Conservation (phyloP, 2,888 invertebrate genomes). For the Drosophila vallismaia region DNA sequence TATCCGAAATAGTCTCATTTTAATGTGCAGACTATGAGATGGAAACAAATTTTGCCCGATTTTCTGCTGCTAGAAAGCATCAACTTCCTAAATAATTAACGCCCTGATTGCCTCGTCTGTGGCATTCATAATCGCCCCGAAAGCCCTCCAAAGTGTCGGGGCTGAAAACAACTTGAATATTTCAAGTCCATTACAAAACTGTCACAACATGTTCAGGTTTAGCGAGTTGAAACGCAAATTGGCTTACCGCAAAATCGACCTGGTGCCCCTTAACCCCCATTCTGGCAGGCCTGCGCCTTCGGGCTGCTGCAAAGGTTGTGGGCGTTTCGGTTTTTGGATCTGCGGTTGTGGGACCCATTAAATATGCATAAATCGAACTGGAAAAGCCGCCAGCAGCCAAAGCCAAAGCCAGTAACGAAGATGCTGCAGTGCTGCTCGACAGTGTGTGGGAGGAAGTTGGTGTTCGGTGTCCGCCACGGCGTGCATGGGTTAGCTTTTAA, state of each 20-base stretch:
- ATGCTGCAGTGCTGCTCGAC: slow-evolving; percentile 18
- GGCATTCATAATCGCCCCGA: slow-evolving; percentile 6
- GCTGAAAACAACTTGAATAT: slow-evolving; percentile 33
- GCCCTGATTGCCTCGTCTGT: background rate
- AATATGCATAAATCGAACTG: slow-evolving; percentile 53
- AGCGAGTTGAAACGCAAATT: slow-evolving; percentile 47
- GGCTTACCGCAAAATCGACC: slow-evolving; percentile 42
- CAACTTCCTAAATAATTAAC: slow-evolving; percentile 6
- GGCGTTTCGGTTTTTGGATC: slow-evolving; percentile 29
- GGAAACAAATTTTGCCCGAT: background rate
- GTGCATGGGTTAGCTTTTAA: slow-evolving; percentile 58
- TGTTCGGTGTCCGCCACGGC: slow-evolving; percentile 17
- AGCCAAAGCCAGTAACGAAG: slow-evolving; percentile 13
- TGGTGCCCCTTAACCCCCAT: slow-evolving; percentile 5
- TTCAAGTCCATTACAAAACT: slow-evolving; percentile 50
- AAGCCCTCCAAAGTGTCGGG: background rate
- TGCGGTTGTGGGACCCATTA: slow-evolving; percentile 27
- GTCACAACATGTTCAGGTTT: slow-evolving; percentile 43
- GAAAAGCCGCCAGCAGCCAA: slow-evolving; percentile 22
- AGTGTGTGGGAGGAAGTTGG: slow-evolving; percentile 13
- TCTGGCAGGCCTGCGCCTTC: slow-evolving; percentile 20
- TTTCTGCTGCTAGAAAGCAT: background rate
- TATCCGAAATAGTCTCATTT: background rate
- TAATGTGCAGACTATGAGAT: background rate
- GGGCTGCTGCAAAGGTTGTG: slow-evolving; percentile 35